phyloP scores from a whole-genome alignment of 2,113 vertebrate species.

The Blennius ocellaris region DNA sequence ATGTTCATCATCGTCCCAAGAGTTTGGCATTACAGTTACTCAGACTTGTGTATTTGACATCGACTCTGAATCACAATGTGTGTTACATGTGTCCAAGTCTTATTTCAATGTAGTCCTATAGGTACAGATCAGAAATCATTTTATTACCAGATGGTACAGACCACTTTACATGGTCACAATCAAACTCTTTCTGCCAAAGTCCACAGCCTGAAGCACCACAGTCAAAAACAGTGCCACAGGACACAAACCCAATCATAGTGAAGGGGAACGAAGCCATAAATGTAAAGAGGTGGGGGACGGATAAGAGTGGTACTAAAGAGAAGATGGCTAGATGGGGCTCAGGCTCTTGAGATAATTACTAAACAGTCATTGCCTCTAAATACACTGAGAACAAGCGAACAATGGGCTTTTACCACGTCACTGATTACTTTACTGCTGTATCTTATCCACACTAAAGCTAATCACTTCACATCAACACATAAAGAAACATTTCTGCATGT shows the following conservation, averaged over 20 bases:
- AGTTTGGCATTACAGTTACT: too few species aligned
- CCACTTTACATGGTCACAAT: not conserved
- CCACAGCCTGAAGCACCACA: not conserved
- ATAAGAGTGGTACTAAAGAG: constrained; percentile 21
- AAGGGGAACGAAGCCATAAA: constrained; percentile 15
- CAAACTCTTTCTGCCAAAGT: not conserved
- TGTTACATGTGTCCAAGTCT: too few species aligned
- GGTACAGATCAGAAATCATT: too few species aligned
- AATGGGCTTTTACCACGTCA: constrained; percentile 32
- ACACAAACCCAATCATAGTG: not conserved
- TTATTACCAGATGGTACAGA: too few species aligned
- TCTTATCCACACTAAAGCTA: constrained; percentile 28
- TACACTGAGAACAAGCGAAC: constrained; percentile 21
- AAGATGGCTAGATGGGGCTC: constrained; percentile 18
- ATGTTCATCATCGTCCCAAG: too few species aligned
- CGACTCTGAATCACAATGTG: too few species aligned
- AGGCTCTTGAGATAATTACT: constrained; percentile 45
- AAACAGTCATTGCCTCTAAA: constrained; percentile 34
- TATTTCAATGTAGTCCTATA: too few species aligned
- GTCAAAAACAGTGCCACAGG: constrained; percentile 7
- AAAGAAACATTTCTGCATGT: not conserved
- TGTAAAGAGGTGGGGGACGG: constrained; percentile 16
- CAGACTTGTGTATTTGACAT: too few species aligned
- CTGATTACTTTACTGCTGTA: constrained; percentile 47
- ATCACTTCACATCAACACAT: constrained; percentile 26